phyloP scores from a whole-genome alignment of 2,113 vertebrate species.

The Cyphomyrus discorhynchus region DNA sequence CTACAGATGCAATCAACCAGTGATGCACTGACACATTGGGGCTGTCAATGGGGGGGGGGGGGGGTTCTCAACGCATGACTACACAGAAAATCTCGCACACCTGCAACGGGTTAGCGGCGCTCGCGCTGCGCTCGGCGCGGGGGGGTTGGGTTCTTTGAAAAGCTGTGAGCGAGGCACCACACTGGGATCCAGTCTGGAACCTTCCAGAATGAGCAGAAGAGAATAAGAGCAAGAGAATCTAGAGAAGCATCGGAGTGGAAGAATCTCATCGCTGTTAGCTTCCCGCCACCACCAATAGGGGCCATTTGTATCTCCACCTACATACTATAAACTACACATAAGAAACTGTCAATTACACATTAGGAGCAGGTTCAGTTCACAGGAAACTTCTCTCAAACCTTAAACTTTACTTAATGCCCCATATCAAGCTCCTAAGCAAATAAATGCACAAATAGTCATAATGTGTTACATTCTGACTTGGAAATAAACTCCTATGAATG shows the following conservation, averaged over 20 bases:
- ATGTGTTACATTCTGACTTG: background rate
- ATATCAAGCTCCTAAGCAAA: background rate
- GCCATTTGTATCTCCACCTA: background rate
- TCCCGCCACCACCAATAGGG: background rate
- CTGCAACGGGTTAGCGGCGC: constrained; percentile 14
- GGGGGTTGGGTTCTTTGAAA: background rate
- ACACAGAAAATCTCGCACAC: background rate
- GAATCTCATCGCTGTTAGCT: background rate
- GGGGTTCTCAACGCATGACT: background rate
- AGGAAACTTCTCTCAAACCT: background rate
- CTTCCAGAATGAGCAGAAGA: background rate
- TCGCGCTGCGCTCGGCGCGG: background rate
- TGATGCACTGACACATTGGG: background rate
- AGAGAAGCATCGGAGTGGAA: background rate
- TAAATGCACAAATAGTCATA: background rate
- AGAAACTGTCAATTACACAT: background rate
- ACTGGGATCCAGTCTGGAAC: background rate
- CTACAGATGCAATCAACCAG: background rate
- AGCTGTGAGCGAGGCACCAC: background rate
- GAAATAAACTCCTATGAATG: background rate
- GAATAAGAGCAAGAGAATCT: background rate
- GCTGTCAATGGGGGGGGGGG: background rate
- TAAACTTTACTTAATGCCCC: background rate
- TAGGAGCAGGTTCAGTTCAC: background rate
- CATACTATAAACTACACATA: background rate